Percentiles rank a stretch among this genome's conserved stretches.
Conservation (phyloP, 2,888 invertebrate species). For the Drosophila austrosaltans region DNA sequence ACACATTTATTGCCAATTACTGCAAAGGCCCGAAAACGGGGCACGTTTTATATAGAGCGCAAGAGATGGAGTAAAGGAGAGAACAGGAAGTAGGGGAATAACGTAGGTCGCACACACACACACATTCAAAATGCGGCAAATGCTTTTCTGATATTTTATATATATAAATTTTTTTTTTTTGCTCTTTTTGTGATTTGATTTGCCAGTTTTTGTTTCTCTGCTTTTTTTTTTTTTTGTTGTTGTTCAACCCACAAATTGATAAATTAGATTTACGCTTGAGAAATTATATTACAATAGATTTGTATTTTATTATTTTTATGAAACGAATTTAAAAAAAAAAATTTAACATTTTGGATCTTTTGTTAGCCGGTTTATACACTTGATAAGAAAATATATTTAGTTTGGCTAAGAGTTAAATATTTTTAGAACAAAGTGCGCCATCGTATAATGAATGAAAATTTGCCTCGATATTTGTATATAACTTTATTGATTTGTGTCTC, state of each 20-base stretch:
- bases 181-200: slow-evolving; percentile 43
- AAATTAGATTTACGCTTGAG: slow-evolving; percentile 79
- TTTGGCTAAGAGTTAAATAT: background rate
- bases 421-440: background rate
- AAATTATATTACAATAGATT: slow-evolving; percentile 77
- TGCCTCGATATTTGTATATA: no score
- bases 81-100: background rate
- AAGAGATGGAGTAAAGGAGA: slow-evolving; percentile 10
- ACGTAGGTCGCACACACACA: slow-evolving; percentile 24
- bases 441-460: no score
- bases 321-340: slow-evolving; percentile 1
- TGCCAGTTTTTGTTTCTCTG: slow-evolving; percentile 47
- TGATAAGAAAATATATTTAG: background rate
- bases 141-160: slow-evolving; percentile 39
- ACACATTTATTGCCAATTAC: slow-evolving; percentile 81
- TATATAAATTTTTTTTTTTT: slow-evolving; percentile 9
- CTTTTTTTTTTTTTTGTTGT: slow-evolving; percentile 23
- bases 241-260: slow-evolving; percentile 71
- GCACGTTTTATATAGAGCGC: slow-evolving; percentile 66
- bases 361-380: background rate
- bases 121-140: slow-evolving; percentile 54
- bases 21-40: slow-evolving; percentile 52
- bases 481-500: no score
- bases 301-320: slow-evolving; percentile 51
- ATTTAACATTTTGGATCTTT: background rate